phyloP scores from a whole-genome alignment of 2,113 vertebrate species.

The Bungarus multicinctus region DNA sequence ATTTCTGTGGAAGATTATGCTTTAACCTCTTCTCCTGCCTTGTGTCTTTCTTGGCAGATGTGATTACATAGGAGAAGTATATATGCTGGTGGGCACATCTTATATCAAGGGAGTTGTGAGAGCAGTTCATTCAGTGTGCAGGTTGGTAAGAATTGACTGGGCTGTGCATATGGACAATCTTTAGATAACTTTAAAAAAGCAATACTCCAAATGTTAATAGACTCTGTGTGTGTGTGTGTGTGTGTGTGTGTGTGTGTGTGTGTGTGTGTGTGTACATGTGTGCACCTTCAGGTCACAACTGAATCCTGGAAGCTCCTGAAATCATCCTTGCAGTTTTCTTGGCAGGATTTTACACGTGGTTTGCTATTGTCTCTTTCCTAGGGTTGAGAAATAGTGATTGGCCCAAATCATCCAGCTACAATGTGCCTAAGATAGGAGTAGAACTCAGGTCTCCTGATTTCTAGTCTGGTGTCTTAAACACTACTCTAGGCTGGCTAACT shows the following conservation, averaged over 20 bases:
- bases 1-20: constrained; percentile 51
- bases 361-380: background rate
- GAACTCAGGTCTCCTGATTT: background rate
- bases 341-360: background rate
- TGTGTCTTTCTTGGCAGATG: constrained; percentile 50
- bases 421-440: background rate
- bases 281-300: background rate
- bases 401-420: background rate
- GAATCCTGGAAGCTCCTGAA: background rate
- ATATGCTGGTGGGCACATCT: constrained; percentile 18
- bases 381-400: background rate
- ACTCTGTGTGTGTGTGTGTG: background rate
- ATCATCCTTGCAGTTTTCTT: background rate
- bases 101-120: background rate
- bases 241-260: background rate
- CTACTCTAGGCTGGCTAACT: background rate
- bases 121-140: background rate
- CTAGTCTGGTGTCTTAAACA: background rate
- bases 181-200: background rate
- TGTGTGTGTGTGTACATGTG: background rate
- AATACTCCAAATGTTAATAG: background rate
- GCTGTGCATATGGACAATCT: background rate
- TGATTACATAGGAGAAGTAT: constrained; percentile 31
- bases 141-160: background rate
- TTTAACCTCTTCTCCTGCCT: constrained; percentile 45